phyloP scores from a whole-genome alignment of 2,888 invertebrate genomes.

The Rhagophthalmus giganteus region DNA sequence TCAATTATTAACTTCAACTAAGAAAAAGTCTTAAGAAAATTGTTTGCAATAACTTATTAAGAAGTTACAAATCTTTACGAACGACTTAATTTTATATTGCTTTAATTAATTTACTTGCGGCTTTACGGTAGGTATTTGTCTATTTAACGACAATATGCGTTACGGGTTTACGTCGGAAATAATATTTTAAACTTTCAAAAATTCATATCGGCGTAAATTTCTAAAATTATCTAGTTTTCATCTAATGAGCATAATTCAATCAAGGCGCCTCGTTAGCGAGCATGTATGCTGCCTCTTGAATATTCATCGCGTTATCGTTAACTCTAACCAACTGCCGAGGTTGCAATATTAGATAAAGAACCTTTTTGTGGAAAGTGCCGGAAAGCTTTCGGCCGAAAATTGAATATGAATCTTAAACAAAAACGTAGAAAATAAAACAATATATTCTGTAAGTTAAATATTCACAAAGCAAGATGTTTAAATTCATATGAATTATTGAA shows the following conservation, averaged over 20 bases:
- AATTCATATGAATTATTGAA: no score
- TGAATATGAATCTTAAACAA: slow-evolving; percentile 20
- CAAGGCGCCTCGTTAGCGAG: slow-evolving; percentile 29
- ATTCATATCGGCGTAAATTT: no score
- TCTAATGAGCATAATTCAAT: slow-evolving; percentile 28
- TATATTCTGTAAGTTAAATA: not conserved
- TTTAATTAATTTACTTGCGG: slow-evolving; percentile 23
- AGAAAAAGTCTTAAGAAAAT: slow-evolving; percentile 22
- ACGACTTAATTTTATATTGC: slow-evolving; percentile 14
- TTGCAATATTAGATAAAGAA: slow-evolving; percentile 28
- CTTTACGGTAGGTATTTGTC: no score
- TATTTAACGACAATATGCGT: no score
- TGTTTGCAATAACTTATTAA: slow-evolving; percentile 21
- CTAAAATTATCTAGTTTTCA: slow-evolving; percentile 19
- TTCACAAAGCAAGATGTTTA: no score
- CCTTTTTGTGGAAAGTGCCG: slow-evolving; percentile 25
- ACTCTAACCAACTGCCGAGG: slow-evolving; percentile 28
- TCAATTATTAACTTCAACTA: slow-evolving; percentile 14
- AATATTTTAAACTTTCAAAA: no score
- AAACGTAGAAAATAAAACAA: slow-evolving; percentile 12
- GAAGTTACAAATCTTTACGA: slow-evolving; percentile 12
- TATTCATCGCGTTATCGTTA: slow-evolving; percentile 30
- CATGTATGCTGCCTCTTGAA: slow-evolving; percentile 28
- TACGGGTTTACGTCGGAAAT: slow-evolving; percentile 4
- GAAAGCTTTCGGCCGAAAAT: slow-evolving; percentile 24